These are phyloP conservation scores for Ursus arctos DNA, from an alignment of 2,113 vertebrate species.

Conservation along the genomic window DNA sequence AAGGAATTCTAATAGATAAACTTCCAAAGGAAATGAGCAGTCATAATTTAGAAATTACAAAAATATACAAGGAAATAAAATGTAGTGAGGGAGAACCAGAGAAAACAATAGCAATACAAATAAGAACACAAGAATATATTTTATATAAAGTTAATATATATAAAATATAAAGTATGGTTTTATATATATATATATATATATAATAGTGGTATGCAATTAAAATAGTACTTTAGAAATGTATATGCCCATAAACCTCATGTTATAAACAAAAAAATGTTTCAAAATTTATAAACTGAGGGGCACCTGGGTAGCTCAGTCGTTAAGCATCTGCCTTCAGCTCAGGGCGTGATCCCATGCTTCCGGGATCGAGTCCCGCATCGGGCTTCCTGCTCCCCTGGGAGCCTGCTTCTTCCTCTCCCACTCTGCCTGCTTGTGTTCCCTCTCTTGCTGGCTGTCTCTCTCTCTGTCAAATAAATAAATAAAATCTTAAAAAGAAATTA, in stretches of 20 bases:
- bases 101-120: background rate
- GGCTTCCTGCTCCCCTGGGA: too few species aligned
- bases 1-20: background rate
- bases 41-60: background rate
- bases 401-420: too few species aligned
- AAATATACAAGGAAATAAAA: background rate
- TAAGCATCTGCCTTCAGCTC: too few species aligned
- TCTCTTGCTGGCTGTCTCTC: too few species aligned
- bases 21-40: slow-evolving; percentile 2
- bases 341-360: too few species aligned
- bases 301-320: too few species aligned
- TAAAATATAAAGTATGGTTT: background rate
- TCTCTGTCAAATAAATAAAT: too few species aligned
- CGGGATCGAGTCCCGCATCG: too few species aligned
- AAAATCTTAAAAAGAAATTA: too few species aligned
- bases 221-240: background rate
- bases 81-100: background rate
- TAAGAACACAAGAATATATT: background rate
- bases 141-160: background rate
- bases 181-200: background rate
- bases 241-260: background rate
- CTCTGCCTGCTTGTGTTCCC: too few species aligned
- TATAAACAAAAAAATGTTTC: background rate
- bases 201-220: background rate
- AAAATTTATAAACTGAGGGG: background rate